Conservation (phyloP, 2,888 invertebrate species). For the Sesia apiformis region DNA sequence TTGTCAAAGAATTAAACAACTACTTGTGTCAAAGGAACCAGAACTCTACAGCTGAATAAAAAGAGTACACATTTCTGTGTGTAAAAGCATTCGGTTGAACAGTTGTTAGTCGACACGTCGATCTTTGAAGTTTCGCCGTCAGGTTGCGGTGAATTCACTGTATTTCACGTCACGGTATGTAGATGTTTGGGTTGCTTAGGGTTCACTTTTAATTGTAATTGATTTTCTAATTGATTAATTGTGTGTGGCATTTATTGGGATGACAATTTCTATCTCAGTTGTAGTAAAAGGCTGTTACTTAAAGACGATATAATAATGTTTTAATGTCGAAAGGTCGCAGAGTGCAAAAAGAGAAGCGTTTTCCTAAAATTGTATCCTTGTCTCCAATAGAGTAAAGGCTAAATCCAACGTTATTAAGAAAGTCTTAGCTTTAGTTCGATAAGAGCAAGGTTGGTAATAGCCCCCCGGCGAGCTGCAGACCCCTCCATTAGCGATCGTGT, state of each 20-base stretch:
- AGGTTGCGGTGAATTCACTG: conserved; percentile 44
- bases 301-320: no score
- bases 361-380: neutral
- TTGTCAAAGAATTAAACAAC: conserved; percentile 63
- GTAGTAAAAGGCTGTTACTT: no score
- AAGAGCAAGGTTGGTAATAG: conserved; percentile 48
- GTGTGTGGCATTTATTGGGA: no score
- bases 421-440: conserved; percentile 45
- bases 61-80: conserved; percentile 37
- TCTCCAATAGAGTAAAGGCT: conserved; percentile 1
- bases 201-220: no score
- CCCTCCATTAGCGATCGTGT: conserved; percentile 59
- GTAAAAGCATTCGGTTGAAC: conserved; percentile 24
- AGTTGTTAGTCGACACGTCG: conserved; percentile 46
- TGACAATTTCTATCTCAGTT: no score
- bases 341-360: no score
- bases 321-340: no score
- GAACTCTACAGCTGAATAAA: conserved; percentile 20
- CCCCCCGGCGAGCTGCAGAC: conserved; percentile 41
- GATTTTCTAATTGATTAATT: no score
- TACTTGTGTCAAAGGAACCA: conserved; percentile 24
- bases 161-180: conserved; percentile 37
- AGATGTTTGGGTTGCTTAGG: conserved; percentile 21
- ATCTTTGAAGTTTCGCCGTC: conserved; percentile 41
- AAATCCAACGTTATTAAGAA: conserved; percentile 10